Evolutionary conservation across 2,797 vertebrate species (phyloP).

Genomic region (Neosalanx taihuensis): DNA sequence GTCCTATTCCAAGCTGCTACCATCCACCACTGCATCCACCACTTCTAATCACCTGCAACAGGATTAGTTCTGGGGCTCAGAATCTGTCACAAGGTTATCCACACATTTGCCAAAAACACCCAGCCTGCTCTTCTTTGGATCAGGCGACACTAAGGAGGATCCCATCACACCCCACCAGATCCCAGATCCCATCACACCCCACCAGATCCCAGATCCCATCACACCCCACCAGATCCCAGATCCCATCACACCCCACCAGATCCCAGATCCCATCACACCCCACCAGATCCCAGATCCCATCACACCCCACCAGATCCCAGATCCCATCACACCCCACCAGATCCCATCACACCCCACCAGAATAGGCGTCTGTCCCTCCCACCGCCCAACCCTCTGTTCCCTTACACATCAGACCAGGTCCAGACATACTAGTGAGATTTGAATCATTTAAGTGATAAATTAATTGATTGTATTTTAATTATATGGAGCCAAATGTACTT

Average conservation of each 20-base stretch:
- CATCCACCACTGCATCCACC: slow-evolving; percentile 45
- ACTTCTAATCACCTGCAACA: slow-evolving; percentile 62
- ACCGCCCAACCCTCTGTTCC: neutral
- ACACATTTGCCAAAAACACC: slow-evolving; percentile 65
- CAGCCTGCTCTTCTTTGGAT: slow-evolving; percentile 62
- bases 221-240: no score
- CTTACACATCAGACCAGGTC: neutral
- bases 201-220: no score
- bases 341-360: slow-evolving; percentile 35
- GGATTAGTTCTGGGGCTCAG: slow-evolving; percentile 59
- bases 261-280: no score
- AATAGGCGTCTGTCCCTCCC: neutral
- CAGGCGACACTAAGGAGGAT: slow-evolving; percentile 54
- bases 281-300: no score
- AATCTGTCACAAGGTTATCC: slow-evolving; percentile 60
- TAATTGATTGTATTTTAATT: no score
- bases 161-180: slow-evolving; percentile 46
- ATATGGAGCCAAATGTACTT: no score
- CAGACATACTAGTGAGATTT: neutral
- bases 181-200: slow-evolving; percentile 34
- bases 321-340: no score
- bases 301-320: no score
- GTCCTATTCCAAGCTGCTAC: slow-evolving; percentile 23
- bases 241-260: no score
- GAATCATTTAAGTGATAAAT: no score